A percentile compares a stretch with the other conserved stretches of the same genome.
Evolutionary conservation across 2,113 vertebrate species (phyloP).

Genomic region (Oreochromis aureus): DNA sequence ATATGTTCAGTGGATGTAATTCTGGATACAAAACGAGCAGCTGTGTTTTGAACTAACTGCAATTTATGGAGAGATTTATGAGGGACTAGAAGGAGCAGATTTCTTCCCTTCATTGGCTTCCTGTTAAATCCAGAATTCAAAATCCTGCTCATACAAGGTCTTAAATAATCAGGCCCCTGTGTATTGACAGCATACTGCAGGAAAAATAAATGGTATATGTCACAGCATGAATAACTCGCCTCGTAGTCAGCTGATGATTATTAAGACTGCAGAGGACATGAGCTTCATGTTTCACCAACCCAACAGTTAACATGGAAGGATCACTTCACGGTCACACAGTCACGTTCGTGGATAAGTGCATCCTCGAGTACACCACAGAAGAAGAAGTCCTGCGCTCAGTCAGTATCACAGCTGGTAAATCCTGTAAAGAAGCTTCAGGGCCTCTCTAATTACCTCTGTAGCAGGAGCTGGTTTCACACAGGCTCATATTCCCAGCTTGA

Average conservation of each 20-base stretch:
- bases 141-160: rapidly evolving
- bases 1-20: not conserved
- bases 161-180: not conserved
- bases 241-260: too few relatives aligned
- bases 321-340: not conserved
- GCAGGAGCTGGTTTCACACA: not conserved
- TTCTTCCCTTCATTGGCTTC: not conserved
- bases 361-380: not conserved
- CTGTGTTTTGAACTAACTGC: not conserved
- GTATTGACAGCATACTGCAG: not conserved
- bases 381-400: not conserved
- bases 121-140: not conserved
- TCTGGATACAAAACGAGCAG: not conserved
- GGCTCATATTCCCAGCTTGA: not conserved
- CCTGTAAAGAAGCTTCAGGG: not conserved
- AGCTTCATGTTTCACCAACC: not conserved
- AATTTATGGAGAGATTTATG: not conserved
- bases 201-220: too few relatives aligned
- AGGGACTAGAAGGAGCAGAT: not conserved
- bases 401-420: not conserved
- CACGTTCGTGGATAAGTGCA: not conserved
- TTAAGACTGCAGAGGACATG: not conserved
- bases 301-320: not conserved
- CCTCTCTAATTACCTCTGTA: not conserved
- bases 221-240: too few relatives aligned